Evolutionary conservation across 2,113 vertebrate genomes (phyloP).

Genomic region (Leptobrachium ailaonicum): DNA sequence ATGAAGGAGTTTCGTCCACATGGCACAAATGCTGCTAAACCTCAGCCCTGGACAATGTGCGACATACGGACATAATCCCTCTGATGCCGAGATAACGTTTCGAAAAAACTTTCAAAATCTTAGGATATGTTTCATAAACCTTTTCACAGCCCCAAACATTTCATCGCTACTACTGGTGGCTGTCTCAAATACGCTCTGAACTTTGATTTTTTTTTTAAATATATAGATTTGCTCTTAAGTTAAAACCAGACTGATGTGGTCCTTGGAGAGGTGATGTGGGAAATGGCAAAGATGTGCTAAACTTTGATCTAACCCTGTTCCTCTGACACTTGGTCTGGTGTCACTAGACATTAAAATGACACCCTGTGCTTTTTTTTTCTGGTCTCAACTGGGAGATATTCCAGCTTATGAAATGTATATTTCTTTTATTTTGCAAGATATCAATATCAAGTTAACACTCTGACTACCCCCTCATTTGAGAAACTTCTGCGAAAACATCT

Average conservation of each 20-base stretch:
- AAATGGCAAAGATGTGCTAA: slow-evolving; percentile 15
- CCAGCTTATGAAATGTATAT: not conserved
- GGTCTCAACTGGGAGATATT: not conserved
- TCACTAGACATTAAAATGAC: not conserved
- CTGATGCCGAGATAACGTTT: slow-evolving; percentile 4
- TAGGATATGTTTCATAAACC: slow-evolving; percentile 32
- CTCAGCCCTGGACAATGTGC: slow-evolving; percentile 13
- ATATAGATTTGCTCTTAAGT: slow-evolving; percentile 21
- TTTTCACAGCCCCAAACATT: slow-evolving; percentile 31
- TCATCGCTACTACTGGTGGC: slow-evolving; percentile 12
- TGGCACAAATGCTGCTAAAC: not conserved
- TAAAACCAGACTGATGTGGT: slow-evolving; percentile 19
- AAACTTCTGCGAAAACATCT: not conserved
- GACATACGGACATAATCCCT: not conserved
- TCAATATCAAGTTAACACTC: not conserved
- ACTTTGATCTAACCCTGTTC: slow-evolving; percentile 7
- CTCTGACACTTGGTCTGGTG: not conserved
- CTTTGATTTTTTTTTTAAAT: not conserved
- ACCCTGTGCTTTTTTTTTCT: slow-evolving; percentile 31
- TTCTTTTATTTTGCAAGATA: not conserved
- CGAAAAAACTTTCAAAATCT: slow-evolving; percentile 13
- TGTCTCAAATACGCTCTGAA: slow-evolving; percentile 21
- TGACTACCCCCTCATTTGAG: not conserved
- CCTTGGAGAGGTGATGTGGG: slow-evolving; percentile 18
- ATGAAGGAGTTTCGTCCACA: slow-evolving; percentile 3